Percentiles rank a stretch among this genome's conserved stretches.
Evolutionary conservation across 2,113 vertebrate species (phyloP).

Genomic region (Mormyrus iriodes): DNA sequence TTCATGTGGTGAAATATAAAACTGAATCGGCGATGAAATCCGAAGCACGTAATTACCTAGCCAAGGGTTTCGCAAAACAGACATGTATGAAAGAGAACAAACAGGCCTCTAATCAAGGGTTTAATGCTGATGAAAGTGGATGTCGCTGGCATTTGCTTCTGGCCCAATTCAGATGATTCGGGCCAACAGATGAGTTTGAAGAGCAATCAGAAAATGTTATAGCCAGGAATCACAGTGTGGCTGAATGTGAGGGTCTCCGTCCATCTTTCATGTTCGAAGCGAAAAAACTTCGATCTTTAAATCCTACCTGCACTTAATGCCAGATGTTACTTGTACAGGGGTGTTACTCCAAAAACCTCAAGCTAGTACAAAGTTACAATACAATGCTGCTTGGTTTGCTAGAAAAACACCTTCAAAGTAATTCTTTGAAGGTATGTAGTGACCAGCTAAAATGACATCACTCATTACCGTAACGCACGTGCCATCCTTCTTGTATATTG

Average conservation of each 20-base stretch:
- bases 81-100: slow-evolving; percentile 8
- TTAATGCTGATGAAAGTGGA: not conserved
- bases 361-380: not conserved
- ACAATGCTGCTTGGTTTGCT: not conserved
- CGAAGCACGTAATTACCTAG: not conserved
- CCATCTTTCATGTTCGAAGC: not conserved
- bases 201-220: not conserved
- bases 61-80: not conserved
- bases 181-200: slow-evolving; percentile 17
- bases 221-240: not conserved
- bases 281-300: not conserved
- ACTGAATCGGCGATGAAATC: not conserved
- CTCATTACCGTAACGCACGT: not conserved
- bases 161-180: no score
- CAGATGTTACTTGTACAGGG: not conserved
- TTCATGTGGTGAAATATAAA: not conserved
- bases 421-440: not conserved
- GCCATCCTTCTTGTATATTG: not conserved
- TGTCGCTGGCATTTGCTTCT: not conserved
- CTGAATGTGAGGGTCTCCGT: not conserved
- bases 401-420: not conserved
- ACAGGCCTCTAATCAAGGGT: not conserved
- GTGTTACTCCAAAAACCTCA: not conserved
- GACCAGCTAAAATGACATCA: not conserved
- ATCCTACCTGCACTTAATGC: not conserved